Percentiles rank a stretch among this genome's conserved stretches.
phyloP scores from a whole-genome alignment of 2,888 invertebrate genomes.

The Halictus quadricinctus region DNA sequence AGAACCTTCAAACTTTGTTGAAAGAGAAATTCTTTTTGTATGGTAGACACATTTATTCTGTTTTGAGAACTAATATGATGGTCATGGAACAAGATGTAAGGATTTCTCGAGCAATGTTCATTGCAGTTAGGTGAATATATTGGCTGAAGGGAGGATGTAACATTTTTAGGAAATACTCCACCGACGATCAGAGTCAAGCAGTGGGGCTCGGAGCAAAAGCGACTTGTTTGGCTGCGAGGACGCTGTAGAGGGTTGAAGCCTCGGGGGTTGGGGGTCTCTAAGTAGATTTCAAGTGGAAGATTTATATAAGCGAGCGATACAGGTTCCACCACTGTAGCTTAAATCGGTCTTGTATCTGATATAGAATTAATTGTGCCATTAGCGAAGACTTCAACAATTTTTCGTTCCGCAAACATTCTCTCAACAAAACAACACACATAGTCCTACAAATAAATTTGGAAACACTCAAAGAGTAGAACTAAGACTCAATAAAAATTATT shows the following conservation, averaged over 20 bases:
- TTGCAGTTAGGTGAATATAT: neutral
- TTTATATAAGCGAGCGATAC: constrained; percentile 73
- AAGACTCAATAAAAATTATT: too few species aligned
- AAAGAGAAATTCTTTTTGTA: neutral
- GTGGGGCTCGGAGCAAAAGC: constrained; percentile 64
- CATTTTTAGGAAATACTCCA: constrained; percentile 61
- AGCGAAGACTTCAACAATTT: neutral
- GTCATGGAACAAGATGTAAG: neutral
- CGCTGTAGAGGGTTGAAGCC: constrained; percentile 67
- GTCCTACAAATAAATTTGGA: too few species aligned
- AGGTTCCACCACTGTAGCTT: constrained; percentile 50
- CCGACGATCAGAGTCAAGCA: constrained; percentile 37
- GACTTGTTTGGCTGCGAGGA: constrained; percentile 68
- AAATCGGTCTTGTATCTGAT: constrained; percentile 53
- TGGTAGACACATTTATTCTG: neutral
- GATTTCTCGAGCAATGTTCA: neutral
- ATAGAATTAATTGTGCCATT: constrained; percentile 26
- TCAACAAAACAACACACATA: too few species aligned
- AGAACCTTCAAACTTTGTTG: neutral
- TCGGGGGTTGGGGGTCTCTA: constrained; percentile 66
- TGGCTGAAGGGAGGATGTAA: neutral
- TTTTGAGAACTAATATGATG: neutral
- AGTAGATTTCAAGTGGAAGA: constrained; percentile 77
- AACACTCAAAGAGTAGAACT: too few species aligned
- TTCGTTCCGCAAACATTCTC: too few species aligned